Conservation (phyloP, 1,140 invertebrate genomes). For the Polyergus mexicanus region DNA sequence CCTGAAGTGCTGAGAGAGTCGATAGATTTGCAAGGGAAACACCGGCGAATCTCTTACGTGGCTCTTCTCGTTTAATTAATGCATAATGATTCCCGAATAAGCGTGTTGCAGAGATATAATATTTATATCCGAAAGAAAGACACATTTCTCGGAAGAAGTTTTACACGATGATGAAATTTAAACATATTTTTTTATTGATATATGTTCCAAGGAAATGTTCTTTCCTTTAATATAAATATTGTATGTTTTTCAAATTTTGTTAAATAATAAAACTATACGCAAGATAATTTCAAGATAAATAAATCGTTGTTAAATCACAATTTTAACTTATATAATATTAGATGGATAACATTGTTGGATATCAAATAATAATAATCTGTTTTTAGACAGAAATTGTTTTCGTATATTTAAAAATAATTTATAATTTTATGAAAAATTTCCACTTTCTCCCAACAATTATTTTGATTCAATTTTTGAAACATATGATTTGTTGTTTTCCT, state of each 20-base stretch:
- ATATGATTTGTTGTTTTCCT: too few relatives aligned
- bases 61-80: conserved; percentile 18
- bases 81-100: conserved; percentile 31
- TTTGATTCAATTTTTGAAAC: too few relatives aligned
- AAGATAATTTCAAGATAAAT: too few relatives aligned
- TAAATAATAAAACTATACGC: background rate
- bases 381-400: too few relatives aligned
- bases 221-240: background rate
- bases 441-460: too few relatives aligned
- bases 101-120: background rate
- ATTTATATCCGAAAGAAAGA: background rate
- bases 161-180: background rate
- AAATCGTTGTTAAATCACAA: too few relatives aligned
- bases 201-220: background rate
- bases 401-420: too few relatives aligned
- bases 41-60: conserved; percentile 39
- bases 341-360: too few relatives aligned
- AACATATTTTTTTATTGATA: background rate
- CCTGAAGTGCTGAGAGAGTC: conserved; percentile 37
- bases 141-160: background rate
- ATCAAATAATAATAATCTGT: too few relatives aligned
- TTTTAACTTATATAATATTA: too few relatives aligned
- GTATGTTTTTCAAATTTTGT: background rate
- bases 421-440: too few relatives aligned
- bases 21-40: conserved; percentile 42